Base-by-base conservation (phyloP, 2,113 vertebrate genomes). In the Pavo muticus region DNA sequence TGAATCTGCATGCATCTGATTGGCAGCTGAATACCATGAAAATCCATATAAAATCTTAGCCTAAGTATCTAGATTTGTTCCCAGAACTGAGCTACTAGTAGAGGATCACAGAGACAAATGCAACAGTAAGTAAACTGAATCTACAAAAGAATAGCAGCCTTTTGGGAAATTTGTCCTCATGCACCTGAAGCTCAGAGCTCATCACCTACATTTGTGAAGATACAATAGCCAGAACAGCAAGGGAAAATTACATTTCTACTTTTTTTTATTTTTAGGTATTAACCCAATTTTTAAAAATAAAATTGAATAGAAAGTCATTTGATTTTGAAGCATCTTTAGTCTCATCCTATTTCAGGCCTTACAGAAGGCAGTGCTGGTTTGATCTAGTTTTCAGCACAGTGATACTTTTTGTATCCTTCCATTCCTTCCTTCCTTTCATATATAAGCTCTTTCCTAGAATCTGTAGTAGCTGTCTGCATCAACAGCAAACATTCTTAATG, bases 121-220 rank as follows among this genome's bases (percentile, higher is more conserved):
- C 30, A 86, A 71, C 48, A 85, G 18, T 57, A 90, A 11, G 32
- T 47, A 94, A 95, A 94, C 65, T 30, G 27, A 78, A 68, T 10
- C 13, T 27, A 64, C 24, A 16, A 57, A 88, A 86, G 67, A 94
- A 56, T 3, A 84, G 56, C 72, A 90, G 75, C 29, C 40, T 95
- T 84, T 72, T 3, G 61, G 45, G 70, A 91, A 93, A 92, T 78
- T 32, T 88, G 52, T 81, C 65, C 69, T 84, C 56, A 1, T 16
- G 70, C 32, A 68, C 61, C 83, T 90, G 48, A 37, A 86, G 72
- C 57, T 92, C 83, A 60, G 76, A 92, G 87, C 80, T 93, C 88
- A 92, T 92, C 94, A 95, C 44, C 47, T 80, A 84, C 73, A 4
- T 93, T 91, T 94, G 86, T 95, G 73, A 87, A 81, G 83, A 67